Conservation (phyloP, 2,113 vertebrate genomes). For the Rhinopomastus cyanomelas region DNA sequence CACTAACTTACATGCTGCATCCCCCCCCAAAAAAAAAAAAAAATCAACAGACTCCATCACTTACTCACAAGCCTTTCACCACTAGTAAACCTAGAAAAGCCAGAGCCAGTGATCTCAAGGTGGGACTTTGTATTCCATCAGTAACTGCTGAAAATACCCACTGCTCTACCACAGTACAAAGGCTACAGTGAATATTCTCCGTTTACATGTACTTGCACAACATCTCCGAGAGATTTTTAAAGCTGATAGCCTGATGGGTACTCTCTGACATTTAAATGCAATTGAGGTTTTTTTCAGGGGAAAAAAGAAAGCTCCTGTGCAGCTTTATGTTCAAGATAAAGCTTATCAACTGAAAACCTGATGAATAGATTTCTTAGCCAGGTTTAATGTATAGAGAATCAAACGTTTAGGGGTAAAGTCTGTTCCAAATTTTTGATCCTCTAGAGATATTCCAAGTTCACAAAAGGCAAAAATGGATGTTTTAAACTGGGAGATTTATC, state of each 20-base stretch:
- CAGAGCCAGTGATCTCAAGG: not conserved
- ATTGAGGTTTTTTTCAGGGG: not conserved
- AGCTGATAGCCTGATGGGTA: not conserved
- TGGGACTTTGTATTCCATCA: not conserved
- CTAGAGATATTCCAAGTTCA: not conserved
- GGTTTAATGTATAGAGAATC: not conserved
- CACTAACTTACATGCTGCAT: not conserved
- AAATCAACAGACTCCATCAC: not conserved
- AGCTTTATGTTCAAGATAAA: slow-evolving; percentile 42
- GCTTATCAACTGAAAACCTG: not conserved
- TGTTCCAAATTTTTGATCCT: not conserved
- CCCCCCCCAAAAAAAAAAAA: accelerated
- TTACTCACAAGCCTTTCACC: not conserved
- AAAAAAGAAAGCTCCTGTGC: not conserved
- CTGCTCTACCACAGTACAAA: not conserved
- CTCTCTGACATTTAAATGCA: slow-evolving; percentile 7
- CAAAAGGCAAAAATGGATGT: not conserved
- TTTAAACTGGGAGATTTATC: not conserved
- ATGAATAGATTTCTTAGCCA: not conserved
- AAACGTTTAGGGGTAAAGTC: not conserved
- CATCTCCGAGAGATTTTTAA: not conserved
- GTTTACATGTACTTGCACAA: not conserved
- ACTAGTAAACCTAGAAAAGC: not conserved
- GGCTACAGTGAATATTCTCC: not conserved
- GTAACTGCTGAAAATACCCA: not conserved